phyloP scores from a whole-genome alignment of 2,797 vertebrate species.

The Cyprinella venusta region DNA sequence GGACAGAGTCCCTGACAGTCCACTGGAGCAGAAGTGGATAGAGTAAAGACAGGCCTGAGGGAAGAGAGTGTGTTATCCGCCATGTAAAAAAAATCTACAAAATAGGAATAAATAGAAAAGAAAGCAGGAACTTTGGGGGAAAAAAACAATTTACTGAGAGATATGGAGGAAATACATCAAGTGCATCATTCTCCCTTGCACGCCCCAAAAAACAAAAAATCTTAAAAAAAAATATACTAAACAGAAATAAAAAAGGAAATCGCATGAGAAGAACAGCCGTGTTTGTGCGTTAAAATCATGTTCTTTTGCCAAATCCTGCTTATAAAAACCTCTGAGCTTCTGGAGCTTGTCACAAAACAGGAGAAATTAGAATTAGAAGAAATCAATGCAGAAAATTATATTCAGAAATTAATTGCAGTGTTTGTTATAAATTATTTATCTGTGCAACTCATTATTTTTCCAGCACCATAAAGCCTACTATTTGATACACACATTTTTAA shows the following conservation, averaged over 20 bases:
- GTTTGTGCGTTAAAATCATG: background rate
- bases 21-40: constrained; percentile 51
- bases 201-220: background rate
- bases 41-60: constrained; percentile 35
- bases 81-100: constrained; percentile 1
- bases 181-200: background rate
- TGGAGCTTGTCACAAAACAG: background rate
- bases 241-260: background rate
- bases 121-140: background rate
- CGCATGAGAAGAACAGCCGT: background rate
- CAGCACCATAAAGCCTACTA: background rate
- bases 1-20: constrained; percentile 43
- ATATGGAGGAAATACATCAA: background rate
- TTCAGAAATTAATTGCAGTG: background rate
- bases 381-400: background rate
- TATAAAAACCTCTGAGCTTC: background rate
- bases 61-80: constrained; percentile 19
- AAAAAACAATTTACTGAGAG: constrained; percentile 2
- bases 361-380: background rate
- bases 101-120: background rate
- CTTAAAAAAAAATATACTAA: background rate
- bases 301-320: background rate
- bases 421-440: background rate
- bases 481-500: background rate
- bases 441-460: background rate